Conservation (phyloP, 2,113 vertebrate genomes). For the Glareola pratincola region DNA sequence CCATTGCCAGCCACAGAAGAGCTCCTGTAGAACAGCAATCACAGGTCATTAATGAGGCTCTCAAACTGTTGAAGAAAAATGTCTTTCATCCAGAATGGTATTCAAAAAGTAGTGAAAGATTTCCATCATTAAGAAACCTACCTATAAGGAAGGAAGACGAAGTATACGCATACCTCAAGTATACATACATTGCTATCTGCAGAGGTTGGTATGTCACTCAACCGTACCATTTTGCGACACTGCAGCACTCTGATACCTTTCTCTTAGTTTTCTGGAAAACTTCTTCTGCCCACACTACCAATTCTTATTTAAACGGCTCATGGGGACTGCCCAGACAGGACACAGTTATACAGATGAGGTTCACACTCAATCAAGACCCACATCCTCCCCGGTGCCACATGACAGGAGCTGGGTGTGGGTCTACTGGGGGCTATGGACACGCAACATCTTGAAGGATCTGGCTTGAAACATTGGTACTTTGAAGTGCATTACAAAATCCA, state of each 20-base stretch:
- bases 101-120: not conserved
- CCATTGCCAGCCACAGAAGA: not conserved
- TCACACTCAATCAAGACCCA: not conserved
- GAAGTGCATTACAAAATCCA: not conserved
- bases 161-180: not conserved
- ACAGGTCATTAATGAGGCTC: not conserved
- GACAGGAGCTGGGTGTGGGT: not conserved
- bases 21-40: not conserved
- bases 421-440: not conserved
- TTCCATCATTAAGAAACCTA: not conserved
- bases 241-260: not conserved
- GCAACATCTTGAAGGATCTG: not conserved
- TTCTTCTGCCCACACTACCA: not conserved
- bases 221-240: not conserved
- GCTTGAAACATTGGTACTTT: not conserved
- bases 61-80: not conserved
- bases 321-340: not conserved
- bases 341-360: not conserved
- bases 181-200: not conserved
- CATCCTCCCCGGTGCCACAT: not conserved
- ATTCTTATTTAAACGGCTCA: not conserved
- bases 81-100: not conserved
- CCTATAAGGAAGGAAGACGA: not conserved
- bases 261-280: not conserved
- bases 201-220: not conserved